Conservation (phyloP, 2,113 vertebrate species). For the Anthoscopus minutus region DNA sequence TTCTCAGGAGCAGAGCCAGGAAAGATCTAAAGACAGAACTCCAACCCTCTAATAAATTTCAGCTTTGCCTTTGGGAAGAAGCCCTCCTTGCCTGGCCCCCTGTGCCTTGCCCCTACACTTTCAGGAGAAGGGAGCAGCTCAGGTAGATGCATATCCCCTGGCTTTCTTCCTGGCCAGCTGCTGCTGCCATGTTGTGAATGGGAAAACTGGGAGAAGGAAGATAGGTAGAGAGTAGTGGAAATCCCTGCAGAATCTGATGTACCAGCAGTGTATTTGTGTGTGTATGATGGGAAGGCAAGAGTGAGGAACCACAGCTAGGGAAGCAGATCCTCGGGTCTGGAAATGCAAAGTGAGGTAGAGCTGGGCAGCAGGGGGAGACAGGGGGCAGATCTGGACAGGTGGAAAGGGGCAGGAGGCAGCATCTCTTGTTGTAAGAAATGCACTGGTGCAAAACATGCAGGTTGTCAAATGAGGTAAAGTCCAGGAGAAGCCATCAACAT, state of each 20-base stretch:
- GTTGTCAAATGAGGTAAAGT: neutral
- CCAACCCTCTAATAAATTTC: neutral
- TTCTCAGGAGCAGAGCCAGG: constrained; percentile 8
- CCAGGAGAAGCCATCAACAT: neutral
- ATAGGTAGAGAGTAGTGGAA: neutral
- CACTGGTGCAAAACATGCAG: neutral
- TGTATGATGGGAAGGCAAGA: neutral
- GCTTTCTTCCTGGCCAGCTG: neutral
- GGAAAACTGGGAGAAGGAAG: neutral
- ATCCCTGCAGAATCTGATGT: neutral
- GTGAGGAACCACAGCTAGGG: neutral
- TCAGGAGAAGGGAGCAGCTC: neutral
- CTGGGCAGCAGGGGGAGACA: neutral
- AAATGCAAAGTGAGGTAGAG: neutral
- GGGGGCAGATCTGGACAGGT: neutral
- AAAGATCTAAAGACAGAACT: constrained; percentile 41
- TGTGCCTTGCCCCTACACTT: neutral
- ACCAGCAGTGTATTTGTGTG: accelerated
- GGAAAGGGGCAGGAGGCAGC: neutral
- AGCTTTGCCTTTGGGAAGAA: neutral
- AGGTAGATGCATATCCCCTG: neutral
- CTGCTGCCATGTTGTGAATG: neutral
- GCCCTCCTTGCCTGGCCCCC: neutral
- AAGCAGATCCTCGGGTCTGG: neutral
- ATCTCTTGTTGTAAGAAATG: neutral